These are phyloP conservation scores for Cirrhinus mrigala DNA, from an alignment of 2,797 vertebrate species.

Conservation along the genomic window DNA sequence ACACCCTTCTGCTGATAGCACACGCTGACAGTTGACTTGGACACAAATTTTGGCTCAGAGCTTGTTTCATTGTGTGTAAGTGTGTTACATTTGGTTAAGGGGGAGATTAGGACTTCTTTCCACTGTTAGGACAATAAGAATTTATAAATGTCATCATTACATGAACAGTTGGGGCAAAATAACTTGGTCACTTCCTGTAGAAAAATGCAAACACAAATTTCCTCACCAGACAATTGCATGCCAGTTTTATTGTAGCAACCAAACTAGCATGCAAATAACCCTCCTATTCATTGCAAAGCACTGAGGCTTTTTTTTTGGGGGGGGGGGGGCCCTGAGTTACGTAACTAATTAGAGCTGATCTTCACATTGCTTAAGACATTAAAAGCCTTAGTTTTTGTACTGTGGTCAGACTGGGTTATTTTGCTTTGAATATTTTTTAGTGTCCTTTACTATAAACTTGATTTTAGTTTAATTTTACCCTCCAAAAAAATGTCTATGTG, in stretches of 20 bases:
- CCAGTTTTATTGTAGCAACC: constrained; percentile 11
- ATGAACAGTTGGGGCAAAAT: background rate
- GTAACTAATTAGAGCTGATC: constrained; percentile 1
- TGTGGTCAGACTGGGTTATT: background rate
- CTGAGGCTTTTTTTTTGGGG: background rate
- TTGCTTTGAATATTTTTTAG: background rate
- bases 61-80: background rate
- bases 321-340: constrained; percentile 43
- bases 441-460: background rate
- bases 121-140: background rate
- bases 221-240: background rate
- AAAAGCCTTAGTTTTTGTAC: background rate
- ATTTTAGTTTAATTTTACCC: background rate
- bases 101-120: background rate
- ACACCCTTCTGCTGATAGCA: constrained; percentile 36
- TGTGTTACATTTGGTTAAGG: background rate
- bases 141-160: background rate
- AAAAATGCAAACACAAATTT: constrained; percentile 3
- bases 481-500: background rate
- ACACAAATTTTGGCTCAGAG: constrained; percentile 10
- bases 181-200: background rate
- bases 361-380: background rate
- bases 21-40: constrained; percentile 17
- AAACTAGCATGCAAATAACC: constrained; percentile 50
- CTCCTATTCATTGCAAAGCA: background rate